A percentile compares a stretch with the other conserved stretches of the same genome.
These are phyloP conservation scores for Hiodon tergisus DNA, from an alignment of 2,113 vertebrate species.

Conservation along the genomic window DNA sequence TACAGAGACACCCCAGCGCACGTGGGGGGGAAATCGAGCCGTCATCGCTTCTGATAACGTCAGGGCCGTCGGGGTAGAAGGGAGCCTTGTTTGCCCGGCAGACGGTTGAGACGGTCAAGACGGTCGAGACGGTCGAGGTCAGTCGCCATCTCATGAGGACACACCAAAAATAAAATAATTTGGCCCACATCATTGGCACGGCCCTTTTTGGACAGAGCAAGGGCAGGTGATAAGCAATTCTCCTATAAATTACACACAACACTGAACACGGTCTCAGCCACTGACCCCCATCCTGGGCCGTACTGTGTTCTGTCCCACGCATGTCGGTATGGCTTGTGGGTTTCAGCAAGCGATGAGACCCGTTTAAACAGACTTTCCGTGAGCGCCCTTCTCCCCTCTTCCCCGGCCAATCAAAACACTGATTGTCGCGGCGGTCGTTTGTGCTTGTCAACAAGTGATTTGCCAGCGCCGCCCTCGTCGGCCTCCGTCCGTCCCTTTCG, in stretches of 20 bases:
- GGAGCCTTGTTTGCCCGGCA: too few relatives aligned
- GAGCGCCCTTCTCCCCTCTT: conserved; percentile 4
- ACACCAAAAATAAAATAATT: not conserved
- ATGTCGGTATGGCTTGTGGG: conserved; percentile 4
- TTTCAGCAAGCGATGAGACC: not conserved
- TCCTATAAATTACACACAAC: conserved; percentile 17
- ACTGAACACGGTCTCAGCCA: conserved; percentile 3
- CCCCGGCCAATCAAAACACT: conserved; percentile 41
- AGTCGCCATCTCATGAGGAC: not conserved
- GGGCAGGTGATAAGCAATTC: not conserved
- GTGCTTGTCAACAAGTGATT: conserved; percentile 43
- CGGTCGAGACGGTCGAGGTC: not conserved
- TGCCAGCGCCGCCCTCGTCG: conserved; percentile 39
- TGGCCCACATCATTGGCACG: conserved; percentile 5
- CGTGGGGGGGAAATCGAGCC: conserved; percentile 8
- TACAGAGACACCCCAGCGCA: conserved; percentile 23
- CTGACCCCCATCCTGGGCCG: not conserved
- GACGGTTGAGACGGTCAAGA: not conserved
- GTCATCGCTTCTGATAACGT: conserved; percentile 9
- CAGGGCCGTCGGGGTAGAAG: not conserved
- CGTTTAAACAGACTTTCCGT: not conserved
- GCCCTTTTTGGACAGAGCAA: not conserved
- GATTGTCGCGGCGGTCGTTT: conserved; percentile 72
- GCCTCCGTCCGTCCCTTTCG: not conserved
- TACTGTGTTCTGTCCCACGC: not conserved